Base-by-base conservation (phyloP, 2,113 vertebrate genomes). In the Corythornis madagascariensis region DNA sequence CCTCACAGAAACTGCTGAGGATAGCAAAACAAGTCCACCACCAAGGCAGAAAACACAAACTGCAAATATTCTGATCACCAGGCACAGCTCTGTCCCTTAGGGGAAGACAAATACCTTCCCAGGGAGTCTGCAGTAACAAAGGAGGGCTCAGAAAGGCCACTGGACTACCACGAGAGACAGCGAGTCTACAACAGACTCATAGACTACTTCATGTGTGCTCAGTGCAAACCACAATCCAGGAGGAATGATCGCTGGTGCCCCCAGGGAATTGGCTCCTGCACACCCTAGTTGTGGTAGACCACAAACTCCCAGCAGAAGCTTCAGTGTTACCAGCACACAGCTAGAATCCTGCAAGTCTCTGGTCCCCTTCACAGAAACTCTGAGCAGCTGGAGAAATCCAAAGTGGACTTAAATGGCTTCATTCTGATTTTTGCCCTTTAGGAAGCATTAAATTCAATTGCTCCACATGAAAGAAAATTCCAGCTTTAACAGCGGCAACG, bases 251-350 rank as follows among this genome's bases (percentile, higher is more conserved):
- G n/a, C 3, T 3, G 3, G 5, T 2, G 4, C 21, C 73, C 29
- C 53, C 0, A 1, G 60, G 60, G 45, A 77, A 10, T 0, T 0
- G 3, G 53, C 24, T 59, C 66, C 17, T 1, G 35, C 63, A 15
- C 50, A 13, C 24, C 31, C 7, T 0, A 64, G 31, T 8, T 22
- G 47, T 1, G 8, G 9, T 4, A n/a, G 29, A 11, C 43, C 24
- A 4, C 0, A 0, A 2, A 4, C 56, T 38, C 43, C 33, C 75
- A 40, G 67, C 48, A 13, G 9, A 55, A n/a, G 48, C 40, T 48
- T 9, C 35, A 22, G 22, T 3, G 18, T 4, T 11, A 16, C 55
- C 48, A 33, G 3, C 3, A 2, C 38, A 4, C 40, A 31, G 63
- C 40, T 47, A n/a, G 55, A 33, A 59, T 4, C 43, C n/a, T 29